phyloP scores from a whole-genome alignment of 1,140 invertebrate species.

The Aphaenogaster floridana region DNA sequence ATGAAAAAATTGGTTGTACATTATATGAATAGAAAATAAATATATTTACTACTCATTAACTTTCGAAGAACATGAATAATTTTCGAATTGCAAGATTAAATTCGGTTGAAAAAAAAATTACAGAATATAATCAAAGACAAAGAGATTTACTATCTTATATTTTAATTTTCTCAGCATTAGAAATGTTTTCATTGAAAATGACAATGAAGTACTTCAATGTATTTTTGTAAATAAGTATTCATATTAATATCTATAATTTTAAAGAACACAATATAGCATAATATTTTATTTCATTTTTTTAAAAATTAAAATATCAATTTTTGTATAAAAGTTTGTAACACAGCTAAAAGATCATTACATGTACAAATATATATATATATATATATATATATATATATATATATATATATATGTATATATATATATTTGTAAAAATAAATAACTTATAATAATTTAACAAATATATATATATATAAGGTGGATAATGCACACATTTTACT shows the following conservation, averaged over 20 bases:
- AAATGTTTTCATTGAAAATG: neutral
- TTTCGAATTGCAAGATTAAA: neutral
- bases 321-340: neutral
- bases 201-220: neutral
- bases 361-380: neutral
- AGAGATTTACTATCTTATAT: neutral
- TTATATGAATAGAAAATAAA: conserved; percentile 8
- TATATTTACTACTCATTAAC: conserved; percentile 11
- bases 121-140: neutral
- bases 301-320: neutral
- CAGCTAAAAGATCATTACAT: neutral
- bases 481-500: neutral
- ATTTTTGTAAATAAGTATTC: conserved; percentile 3
- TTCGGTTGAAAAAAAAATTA: neutral
- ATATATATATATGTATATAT: neutral
- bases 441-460: neutral
- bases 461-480: neutral
- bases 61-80: neutral
- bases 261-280: neutral
- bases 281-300: neutral
- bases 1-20: neutral
- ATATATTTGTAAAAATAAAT: conserved; percentile 14
- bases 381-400: neutral
- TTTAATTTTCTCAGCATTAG: neutral
- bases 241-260: neutral